Base-by-base conservation (phyloP, 2,797 vertebrate species). In the Gadopsis marmoratus region DNA sequence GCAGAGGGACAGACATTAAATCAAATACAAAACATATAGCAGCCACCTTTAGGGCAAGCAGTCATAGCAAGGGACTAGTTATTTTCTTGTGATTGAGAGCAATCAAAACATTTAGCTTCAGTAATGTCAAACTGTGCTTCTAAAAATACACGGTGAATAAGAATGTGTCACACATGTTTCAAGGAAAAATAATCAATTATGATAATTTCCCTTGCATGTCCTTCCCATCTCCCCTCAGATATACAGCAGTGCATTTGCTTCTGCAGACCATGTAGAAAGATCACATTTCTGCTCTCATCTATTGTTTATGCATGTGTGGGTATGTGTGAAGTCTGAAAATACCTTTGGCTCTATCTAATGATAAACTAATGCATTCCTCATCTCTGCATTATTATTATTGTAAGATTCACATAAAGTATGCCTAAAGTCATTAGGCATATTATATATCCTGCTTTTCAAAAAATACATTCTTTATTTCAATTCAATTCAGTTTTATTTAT, bases 261-360 rank as follows among this genome's bases (percentile, higher is more conserved):
- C 48, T 62, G 58, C 14, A 75, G 58, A 23, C 43, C 62, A 29
- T 56, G 64, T 26, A 48, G 69, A 48, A 54, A 29, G 66, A 41
- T 69, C 58, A 60, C 3, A 12, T 33, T 58, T 39, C 37, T 41
- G 58, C 6, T 70, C 51, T 74, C 64, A 50, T 70, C 48, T 74
- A 41, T 60, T 75, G 35, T 63, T 75, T 55, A 14, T 84, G 69
- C 33, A 43, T 81, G 73, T 77, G 65, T 77, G 74, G 65, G 78
- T 50, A 73, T 66, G 69, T 84, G 78, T 66, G 78, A 81, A 66
- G 21, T 59, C 65, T 81, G 33, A 74, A 80, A 80, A 84, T 80
- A 77, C 41, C 5, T 33, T 54, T 55, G 55, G 68, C 47, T 60
- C 47, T 43, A 5, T 70, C 21, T 29, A 54, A 68, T 62, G 26